Evolutionary conservation across 2,797 vertebrate genomes (phyloP).

Genomic region (Aythya fuligula): DNA sequence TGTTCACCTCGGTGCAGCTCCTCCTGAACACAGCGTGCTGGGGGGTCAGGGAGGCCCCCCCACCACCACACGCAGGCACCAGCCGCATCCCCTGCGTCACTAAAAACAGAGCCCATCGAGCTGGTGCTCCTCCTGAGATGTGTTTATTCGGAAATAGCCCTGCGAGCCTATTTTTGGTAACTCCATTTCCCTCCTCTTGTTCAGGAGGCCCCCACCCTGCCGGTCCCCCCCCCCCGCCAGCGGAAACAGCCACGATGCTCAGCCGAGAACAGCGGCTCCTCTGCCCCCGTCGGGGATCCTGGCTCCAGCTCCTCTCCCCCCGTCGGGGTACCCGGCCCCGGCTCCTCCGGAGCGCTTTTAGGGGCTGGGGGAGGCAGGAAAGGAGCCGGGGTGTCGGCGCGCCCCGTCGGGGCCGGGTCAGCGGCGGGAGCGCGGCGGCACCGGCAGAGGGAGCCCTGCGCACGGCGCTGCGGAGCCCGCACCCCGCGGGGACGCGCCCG

Average conservation of each 20-base stretch:
- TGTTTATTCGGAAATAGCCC: not conserved
- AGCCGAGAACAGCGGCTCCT: not conserved
- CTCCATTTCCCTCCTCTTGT: not conserved
- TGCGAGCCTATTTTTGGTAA: not conserved
- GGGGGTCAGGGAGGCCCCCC: too few species aligned
- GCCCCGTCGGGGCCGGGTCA: not conserved
- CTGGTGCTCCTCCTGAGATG: not conserved
- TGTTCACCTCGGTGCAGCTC: accelerated
- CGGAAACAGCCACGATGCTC: accelerated
- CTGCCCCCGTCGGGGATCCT: accelerated
- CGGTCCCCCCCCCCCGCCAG: accelerated
- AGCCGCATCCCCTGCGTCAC: accelerated
- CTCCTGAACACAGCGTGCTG: not conserved
- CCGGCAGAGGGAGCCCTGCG: slow-evolving; percentile 59
- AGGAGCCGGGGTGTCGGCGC: not conserved
- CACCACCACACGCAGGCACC: accelerated
- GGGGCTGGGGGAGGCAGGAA: too few species aligned
- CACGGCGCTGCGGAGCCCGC: not conserved
- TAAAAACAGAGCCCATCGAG: not conserved
- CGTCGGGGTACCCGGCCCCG: accelerated
- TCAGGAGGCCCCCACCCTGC: not conserved
- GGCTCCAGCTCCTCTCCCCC: not conserved
- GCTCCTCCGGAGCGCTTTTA: too few species aligned
- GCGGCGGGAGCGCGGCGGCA: not conserved
- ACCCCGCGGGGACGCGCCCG: not conserved